Evolutionary conservation across 2,113 vertebrate genomes (phyloP).

Genomic region (Gallinago undulata): DNA sequence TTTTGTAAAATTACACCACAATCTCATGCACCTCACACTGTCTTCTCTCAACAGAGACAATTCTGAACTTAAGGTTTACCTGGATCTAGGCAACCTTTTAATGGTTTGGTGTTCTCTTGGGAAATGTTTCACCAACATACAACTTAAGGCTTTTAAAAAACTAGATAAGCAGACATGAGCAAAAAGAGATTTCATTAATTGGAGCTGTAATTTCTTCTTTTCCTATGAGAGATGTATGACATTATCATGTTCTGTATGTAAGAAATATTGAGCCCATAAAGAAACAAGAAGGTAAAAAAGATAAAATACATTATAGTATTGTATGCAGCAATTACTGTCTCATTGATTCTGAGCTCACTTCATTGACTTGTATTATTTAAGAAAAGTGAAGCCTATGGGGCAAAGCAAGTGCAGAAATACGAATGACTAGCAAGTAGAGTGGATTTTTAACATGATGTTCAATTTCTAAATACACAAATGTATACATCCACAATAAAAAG

Average conservation of each 20-base stretch:
- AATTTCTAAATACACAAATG: background rate
- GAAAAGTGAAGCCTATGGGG: background rate
- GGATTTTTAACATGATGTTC: background rate
- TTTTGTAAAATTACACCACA: background rate
- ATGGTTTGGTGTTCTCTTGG: background rate
- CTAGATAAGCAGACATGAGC: background rate
- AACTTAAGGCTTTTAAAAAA: background rate
- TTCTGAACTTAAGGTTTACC: background rate
- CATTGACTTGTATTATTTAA: background rate
- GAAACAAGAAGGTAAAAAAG: background rate
- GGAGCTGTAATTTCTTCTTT: background rate
- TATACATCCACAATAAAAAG: background rate
- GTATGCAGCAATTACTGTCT: background rate
- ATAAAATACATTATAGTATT: background rate
- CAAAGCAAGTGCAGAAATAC: background rate
- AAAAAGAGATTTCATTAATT: background rate
- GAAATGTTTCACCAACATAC: background rate
- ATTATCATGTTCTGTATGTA: background rate
- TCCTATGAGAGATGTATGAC: background rate
- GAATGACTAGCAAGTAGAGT: background rate
- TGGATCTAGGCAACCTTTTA: background rate
- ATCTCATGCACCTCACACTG: background rate
- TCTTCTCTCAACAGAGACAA: background rate
- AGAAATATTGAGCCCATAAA: background rate
- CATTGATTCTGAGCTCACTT: background rate